Evolutionary conservation across 2,113 vertebrate species (phyloP).

Genomic region (Thomomys bottae): DNA sequence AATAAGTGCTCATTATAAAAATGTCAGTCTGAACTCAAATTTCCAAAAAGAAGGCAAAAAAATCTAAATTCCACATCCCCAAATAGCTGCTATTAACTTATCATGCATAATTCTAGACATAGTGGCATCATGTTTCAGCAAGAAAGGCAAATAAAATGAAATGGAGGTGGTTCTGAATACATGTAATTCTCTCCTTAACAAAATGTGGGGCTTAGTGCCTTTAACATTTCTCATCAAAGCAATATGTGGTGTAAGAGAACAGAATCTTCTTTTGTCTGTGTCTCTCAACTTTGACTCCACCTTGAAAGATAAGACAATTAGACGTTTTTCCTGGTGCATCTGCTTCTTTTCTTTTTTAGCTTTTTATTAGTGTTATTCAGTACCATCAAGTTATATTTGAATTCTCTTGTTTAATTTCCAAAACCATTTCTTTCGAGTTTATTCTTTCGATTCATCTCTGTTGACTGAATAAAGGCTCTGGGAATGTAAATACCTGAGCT

Average conservation of each 20-base stretch:
- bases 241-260: not conserved
- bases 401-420: conserved; percentile 18
- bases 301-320: conserved; percentile 26
- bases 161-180: not conserved
- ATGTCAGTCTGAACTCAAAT: conserved; percentile 46
- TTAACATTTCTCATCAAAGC: conserved; percentile 37
- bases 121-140: conserved; percentile 22
- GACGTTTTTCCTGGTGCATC: not conserved
- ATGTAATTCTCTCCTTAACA: not conserved
- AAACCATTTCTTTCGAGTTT: not conserved
- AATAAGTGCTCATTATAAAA: conserved; percentile 34
- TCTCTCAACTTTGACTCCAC: not conserved
- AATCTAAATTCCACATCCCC: not conserved
- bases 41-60: conserved; percentile 5
- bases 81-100: conserved; percentile 37
- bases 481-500: not conserved
- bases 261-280: not conserved
- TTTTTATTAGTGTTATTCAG: conserved; percentile 31
- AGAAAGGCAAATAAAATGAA: conserved; percentile 46
- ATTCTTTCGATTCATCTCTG: conserved; percentile 7
- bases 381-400: conserved; percentile 14
- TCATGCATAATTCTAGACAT: conserved; percentile 32
- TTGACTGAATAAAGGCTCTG: not conserved
- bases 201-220: not conserved
- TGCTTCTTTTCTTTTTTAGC: not conserved